Conservation (phyloP, 2,797 vertebrate genomes). For the Leptoclinus maculatus region DNA sequence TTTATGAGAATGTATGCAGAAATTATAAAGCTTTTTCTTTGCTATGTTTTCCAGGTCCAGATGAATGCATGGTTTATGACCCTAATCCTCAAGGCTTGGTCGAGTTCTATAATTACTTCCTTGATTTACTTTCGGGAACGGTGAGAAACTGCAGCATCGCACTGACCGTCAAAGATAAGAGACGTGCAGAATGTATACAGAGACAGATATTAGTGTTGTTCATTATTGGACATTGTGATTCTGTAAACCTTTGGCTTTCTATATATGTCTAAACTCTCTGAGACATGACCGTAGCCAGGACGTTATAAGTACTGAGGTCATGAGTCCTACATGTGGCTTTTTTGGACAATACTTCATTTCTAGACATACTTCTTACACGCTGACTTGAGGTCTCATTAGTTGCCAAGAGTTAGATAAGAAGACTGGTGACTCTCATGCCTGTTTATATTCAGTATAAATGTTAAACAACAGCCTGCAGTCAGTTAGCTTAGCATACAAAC, state of each 20-base stretch:
- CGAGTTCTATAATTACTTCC: constrained; percentile 83
- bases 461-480: neutral
- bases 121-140: constrained; percentile 89
- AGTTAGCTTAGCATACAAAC: neutral
- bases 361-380: neutral
- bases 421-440: neutral
- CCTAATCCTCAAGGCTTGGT: constrained; percentile 76
- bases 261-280: neutral
- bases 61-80: constrained; percentile 71
- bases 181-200: neutral
- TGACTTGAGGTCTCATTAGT: neutral
- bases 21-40: constrained; percentile 6
- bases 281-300: too few relatives aligned
- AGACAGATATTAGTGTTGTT: neutral
- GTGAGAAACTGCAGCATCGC: constrained; percentile 69
- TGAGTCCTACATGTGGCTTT: neutral
- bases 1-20: neutral
- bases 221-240: neutral
- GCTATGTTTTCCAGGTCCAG: constrained; percentile 64
- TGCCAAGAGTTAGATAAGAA: neutral
- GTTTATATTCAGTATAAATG: neutral
- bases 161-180: constrained; percentile 10
- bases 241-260: neutral
- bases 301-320: neutral
- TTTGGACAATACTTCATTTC: neutral